These are phyloP conservation scores for Penaeus vannamei DNA, from an alignment of 1,140 invertebrate species.

Conservation along the genomic window DNA sequence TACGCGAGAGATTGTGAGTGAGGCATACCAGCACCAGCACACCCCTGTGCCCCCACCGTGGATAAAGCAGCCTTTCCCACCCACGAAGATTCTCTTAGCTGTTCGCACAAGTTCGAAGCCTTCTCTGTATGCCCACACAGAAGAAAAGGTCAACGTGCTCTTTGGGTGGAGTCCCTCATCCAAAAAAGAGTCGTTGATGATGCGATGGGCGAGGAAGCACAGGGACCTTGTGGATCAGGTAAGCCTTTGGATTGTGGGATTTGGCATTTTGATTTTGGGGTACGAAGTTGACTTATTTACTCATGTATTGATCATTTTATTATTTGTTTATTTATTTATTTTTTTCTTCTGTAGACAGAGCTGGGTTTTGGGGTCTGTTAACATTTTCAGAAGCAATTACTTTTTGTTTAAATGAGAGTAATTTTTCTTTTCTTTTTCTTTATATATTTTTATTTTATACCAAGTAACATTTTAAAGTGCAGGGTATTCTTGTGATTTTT, in stretches of 20 bases:
- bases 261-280: too few relatives aligned
- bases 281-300: too few relatives aligned
- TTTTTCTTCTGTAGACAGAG: too few relatives aligned
- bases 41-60: conserved; percentile 61
- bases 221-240: conserved; percentile 81
- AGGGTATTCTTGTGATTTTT: too few relatives aligned
- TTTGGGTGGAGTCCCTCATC: conserved; percentile 76
- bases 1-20: conserved; percentile 69
- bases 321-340: too few relatives aligned
- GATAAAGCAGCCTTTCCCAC: conserved; percentile 68
- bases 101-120: conserved; percentile 68
- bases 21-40: conserved; percentile 67
- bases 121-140: conserved; percentile 74
- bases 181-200: conserved; percentile 76
- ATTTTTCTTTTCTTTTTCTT: too few relatives aligned
- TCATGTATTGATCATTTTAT: too few relatives aligned
- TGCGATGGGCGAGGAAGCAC: conserved; percentile 80
- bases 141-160: conserved; percentile 75
- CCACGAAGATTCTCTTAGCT: conserved; percentile 53
- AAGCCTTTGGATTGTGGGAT: background rate
- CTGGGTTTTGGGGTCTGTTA: too few relatives aligned
- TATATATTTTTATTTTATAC: too few relatives aligned
- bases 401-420: too few relatives aligned
- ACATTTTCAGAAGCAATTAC: too few relatives aligned
- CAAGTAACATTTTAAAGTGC: too few relatives aligned